phyloP scores from a whole-genome alignment of 2,888 invertebrate species.

The Andrena haemorrhoa region DNA sequence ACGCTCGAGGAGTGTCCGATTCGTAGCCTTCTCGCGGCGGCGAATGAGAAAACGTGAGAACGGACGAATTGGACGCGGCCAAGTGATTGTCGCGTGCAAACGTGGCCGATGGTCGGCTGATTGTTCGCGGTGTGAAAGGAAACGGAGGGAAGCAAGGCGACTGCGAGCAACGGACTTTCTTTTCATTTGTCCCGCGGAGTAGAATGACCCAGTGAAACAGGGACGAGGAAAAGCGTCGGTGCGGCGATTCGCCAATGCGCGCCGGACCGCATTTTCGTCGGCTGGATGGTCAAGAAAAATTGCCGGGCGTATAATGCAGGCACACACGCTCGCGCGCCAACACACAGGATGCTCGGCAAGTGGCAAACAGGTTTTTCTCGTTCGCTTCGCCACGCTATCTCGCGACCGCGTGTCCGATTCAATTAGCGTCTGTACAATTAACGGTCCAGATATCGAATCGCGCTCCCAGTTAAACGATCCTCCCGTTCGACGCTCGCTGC shows the following conservation, averaged over 20 bases:
- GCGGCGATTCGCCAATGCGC: conserved; percentile 56
- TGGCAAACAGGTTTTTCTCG: conserved; percentile 71
- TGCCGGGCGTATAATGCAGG: conserved; percentile 41
- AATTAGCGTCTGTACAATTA: conserved; percentile 67
- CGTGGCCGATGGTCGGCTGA: conserved; percentile 22
- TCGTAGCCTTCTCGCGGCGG: conserved; percentile 5
- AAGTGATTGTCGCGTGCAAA: background rate
- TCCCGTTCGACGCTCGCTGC: background rate
- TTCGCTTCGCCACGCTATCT: conserved; percentile 50
- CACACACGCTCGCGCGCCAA: conserved; percentile 6
- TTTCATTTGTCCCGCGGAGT: background rate
- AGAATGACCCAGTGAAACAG: background rate
- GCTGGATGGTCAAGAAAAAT: conserved; percentile 54
- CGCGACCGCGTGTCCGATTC: conserved; percentile 66
- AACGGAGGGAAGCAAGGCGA: conserved; percentile 10
- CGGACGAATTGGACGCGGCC: background rate
- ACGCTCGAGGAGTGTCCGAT: background rate
- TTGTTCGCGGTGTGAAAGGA: conserved; percentile 35
- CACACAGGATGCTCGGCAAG: conserved; percentile 54
- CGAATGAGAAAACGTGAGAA: conserved; percentile 18
- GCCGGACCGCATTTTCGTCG: conserved; percentile 32
- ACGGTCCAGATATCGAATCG: conserved; percentile 54
- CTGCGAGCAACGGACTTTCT: conserved; percentile 5
- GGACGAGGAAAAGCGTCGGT: background rate
- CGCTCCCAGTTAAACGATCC: conserved; percentile 43